Evolutionary conservation across 2,797 vertebrate genomes (phyloP), one percentile per base, ranked within the genome.

Genomic region (Squalus acanthias): DNA sequence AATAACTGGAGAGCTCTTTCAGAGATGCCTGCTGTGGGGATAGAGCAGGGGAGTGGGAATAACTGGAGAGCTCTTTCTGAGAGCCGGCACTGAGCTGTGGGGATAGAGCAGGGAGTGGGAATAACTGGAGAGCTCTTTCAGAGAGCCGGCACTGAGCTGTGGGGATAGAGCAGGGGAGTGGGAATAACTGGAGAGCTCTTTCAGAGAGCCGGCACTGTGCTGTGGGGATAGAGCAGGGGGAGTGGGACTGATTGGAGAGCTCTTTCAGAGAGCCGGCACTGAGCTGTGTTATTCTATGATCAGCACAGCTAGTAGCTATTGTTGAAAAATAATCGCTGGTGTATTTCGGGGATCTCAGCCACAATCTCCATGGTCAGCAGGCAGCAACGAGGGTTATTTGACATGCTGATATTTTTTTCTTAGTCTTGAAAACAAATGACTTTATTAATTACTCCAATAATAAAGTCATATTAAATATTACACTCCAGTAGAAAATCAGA

Each of bases 391-490:
- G n/a, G 39, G 63, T 67, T 69, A 39, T n/a, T 67, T 39, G n/a
- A 67, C 33, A 63, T 20, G 24, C 60, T 0, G 6, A 63, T 63
- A 63, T 33, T 39, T 17, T n/a, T 67, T 33, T 93, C 63, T 24
- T 39, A 93, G 13, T 69, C 20, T 93, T 69, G 17, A 93, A 93
- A 93, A 93, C 65, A 93, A 93, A 93, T 93, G 65, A 46, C n/a
- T 93, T 93, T 69, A n/a, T 93, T 93, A 93, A 93, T 93, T 67
- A 93, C 65, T 67, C 63, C 63, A 69, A 63, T 69, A 46, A 93
- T 93, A 93, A 69, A 46, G 29, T 93, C 65, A 69, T 93, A 93
- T 93, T 69, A 39, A 93, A 93, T 12, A n/a, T 15, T 93, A 69
- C 65, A 93, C 65, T 93, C 65, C 63, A 93, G 91, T 93, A 46